phyloP scores from a whole-genome alignment of 2,888 invertebrate species.

The Cosmopolites sordidus region DNA sequence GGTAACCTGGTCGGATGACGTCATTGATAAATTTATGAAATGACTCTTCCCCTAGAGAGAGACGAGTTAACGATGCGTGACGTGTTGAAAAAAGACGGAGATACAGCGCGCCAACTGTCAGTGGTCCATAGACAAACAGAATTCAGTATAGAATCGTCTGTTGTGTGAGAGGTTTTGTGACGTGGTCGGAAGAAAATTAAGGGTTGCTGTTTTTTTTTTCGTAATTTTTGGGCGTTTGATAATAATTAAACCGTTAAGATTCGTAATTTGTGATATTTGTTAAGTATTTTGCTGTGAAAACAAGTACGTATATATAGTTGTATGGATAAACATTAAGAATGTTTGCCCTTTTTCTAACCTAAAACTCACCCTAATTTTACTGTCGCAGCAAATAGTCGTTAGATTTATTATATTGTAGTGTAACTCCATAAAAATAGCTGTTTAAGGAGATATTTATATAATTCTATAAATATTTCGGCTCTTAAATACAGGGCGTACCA shows the following conservation, averaged over 20 bases:
- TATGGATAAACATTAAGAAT: background rate
- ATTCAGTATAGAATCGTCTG: background rate
- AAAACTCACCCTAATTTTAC: background rate
- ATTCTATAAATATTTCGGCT: too few species aligned
- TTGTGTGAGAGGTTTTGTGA: background rate
- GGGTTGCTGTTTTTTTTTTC: slow-evolving; percentile 4
- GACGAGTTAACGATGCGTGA: background rate
- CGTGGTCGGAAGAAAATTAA: background rate
- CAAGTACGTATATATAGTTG: too few species aligned
- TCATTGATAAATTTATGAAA: slow-evolving; percentile 8
- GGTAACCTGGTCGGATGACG: background rate
- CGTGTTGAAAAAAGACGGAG: background rate
- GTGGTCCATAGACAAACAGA: slow-evolving; percentile 1
- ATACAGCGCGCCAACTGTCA: background rate
- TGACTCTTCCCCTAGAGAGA: slow-evolving; percentile 5
- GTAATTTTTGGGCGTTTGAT: slow-evolving; percentile 6
- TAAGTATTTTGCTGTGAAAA: too few species aligned
- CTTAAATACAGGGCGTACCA: too few species aligned
- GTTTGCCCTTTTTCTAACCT: background rate
- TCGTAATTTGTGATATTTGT: too few species aligned
- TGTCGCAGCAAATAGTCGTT: too few species aligned
- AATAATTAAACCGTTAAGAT: too few species aligned
- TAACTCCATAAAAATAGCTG: too few species aligned
- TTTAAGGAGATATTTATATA: too few species aligned
- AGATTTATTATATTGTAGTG: too few species aligned